Conservation (phyloP, 2,888 invertebrate species). For the Scaptodrosophila latifasciaeformis region DNA sequence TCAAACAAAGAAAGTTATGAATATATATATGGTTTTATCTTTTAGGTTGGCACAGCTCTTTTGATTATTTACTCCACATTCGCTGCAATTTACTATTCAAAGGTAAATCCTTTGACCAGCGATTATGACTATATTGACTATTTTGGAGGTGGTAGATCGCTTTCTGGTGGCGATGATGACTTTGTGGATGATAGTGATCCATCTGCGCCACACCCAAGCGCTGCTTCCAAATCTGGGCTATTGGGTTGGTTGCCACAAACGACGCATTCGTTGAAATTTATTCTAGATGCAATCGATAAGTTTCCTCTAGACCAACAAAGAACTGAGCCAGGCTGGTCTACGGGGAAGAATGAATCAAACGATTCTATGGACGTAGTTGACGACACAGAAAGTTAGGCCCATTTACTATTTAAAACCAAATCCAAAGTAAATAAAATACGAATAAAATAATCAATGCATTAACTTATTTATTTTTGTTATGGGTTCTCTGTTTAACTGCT, state of each 20-base stretch:
- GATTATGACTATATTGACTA: conserved; percentile 87
- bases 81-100: conserved; percentile 91
- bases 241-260: conserved; percentile 69
- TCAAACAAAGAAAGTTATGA: no score
- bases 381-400: neutral
- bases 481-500: no score
- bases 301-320: conserved; percentile 60
- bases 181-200: conserved; percentile 63
- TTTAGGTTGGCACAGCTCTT: conserved; percentile 86
- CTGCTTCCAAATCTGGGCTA: conserved; percentile 22
- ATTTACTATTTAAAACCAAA: neutral
- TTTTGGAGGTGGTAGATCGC: conserved; percentile 80
- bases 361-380: neutral
- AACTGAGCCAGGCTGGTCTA: conserved; percentile 40
- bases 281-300: conserved; percentile 74
- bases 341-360: conserved; percentile 23
- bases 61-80: conserved; percentile 88
- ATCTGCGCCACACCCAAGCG: conserved; percentile 1
- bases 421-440: conserved; percentile 36
- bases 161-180: conserved; percentile 74
- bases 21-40: neutral
- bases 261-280: conserved; percentile 72
- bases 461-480: no score
- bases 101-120: conserved; percentile 88
- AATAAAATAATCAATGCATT: no score